These are phyloP conservation scores for Caiman crocodilus DNA, from an alignment of 2,797 vertebrate species.

Conservation along the genomic window DNA sequence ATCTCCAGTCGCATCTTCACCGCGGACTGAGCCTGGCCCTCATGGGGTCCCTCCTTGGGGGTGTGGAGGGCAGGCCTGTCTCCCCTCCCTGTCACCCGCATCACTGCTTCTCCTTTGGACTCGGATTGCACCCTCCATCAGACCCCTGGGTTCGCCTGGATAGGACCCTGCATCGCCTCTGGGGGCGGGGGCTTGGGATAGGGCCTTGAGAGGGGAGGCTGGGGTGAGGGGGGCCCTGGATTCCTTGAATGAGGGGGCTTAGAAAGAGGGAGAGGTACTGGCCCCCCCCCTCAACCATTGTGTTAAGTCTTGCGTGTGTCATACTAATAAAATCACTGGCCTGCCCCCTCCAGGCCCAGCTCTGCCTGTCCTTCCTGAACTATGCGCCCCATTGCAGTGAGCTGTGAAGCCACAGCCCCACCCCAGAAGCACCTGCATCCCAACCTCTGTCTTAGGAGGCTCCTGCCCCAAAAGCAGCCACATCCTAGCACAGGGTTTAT, in stretches of 20 bases:
- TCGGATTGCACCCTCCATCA: not conserved
- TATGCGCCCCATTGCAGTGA: no score
- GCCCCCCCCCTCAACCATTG: not conserved
- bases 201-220: no score
- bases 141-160: not conserved
- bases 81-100: not conserved
- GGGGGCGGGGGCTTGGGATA: no score
- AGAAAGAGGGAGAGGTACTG: not conserved
- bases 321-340: not conserved
- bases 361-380: no score
- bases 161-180: no score
- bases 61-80: not conserved
- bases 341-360: no score
- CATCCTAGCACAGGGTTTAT: not conserved
- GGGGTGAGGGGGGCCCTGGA: no score
- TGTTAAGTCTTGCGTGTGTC: not conserved
- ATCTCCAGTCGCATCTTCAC: slow-evolving; percentile 91
- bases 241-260: no score
- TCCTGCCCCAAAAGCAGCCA: no score
- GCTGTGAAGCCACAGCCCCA: no score
- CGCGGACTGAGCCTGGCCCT: slow-evolving; percentile 77
- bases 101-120: not conserved
- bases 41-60: not conserved
- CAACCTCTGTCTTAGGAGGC: no score
- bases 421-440: no score